These are phyloP conservation scores for Podocnemis expansa DNA, from an alignment of 2,113 vertebrate genomes.

Conservation along the genomic window DNA sequence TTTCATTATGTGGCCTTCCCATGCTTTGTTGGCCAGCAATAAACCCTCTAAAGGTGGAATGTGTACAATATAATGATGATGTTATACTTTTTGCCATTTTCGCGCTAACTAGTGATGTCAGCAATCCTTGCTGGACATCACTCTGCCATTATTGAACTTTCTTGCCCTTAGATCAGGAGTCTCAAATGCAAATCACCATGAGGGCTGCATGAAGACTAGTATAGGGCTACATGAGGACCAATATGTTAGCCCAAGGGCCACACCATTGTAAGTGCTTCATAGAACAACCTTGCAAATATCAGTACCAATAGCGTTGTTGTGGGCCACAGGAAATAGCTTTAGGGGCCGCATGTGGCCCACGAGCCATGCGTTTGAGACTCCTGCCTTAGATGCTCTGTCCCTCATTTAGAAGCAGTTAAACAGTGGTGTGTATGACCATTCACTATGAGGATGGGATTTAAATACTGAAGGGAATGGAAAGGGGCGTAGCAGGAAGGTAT, in stretches of 20 bases:
- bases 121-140: rapidly evolving
- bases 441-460: neutral
- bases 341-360: no score
- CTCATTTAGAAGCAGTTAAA: neutral
- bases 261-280: no score
- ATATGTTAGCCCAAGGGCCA: no score
- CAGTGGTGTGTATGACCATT: neutral
- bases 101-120: neutral
- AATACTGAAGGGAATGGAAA: neutral
- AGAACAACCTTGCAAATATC: no score
- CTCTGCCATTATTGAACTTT: neutral
- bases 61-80: neutral
- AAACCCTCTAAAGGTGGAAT: neutral
- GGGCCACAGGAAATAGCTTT: no score
- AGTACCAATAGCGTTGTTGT: no score
- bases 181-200: no score
- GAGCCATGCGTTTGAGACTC: no score
- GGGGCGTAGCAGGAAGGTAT: neutral
- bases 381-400: neutral
- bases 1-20: rapidly evolving
- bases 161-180: no score
- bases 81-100: neutral
- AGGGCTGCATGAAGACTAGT: no score
- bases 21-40: neutral
- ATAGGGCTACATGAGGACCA: no score